Evolutionary conservation across 37 sponge, comb jelly and placozoan genomes (phyloP).

Genomic region (Geodia barretti): DNA sequence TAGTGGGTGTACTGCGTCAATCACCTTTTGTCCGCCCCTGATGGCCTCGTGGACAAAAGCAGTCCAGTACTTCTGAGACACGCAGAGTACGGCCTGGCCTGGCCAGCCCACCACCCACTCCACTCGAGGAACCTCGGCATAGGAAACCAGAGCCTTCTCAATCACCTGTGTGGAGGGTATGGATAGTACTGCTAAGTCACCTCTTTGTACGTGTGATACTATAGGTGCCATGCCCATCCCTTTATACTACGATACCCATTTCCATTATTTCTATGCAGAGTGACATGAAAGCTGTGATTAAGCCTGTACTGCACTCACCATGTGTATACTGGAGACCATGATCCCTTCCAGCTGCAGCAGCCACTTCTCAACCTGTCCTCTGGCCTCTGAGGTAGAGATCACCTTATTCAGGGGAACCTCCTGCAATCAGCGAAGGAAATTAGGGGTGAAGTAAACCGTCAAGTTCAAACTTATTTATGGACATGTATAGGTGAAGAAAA

Average conservation of each 20-base stretch:
- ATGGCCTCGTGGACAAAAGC: slow-evolving; percentile 82
- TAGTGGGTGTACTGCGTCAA: no score
- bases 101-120: slow-evolving; percentile 96
- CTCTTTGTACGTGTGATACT: background rate
- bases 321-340: slow-evolving; percentile 88
- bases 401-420: slow-evolving; percentile 85
- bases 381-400: slow-evolving; percentile 95
- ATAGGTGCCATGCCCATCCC: background rate
- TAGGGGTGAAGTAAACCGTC: background rate
- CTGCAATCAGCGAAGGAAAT: background rate
- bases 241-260: background rate
- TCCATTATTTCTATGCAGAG: background rate
- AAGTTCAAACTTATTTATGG: background rate
- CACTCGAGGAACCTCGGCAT: slow-evolving; percentile 61
- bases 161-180: slow-evolving; percentile 60
- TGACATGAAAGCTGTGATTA: no score
- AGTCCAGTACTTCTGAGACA: slow-evolving; percentile 98
- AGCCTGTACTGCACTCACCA: no score
- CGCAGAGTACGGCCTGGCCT: slow-evolving; percentile 97
- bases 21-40: slow-evolving; percentile 77
- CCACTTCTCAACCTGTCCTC: slow-evolving; percentile 99
- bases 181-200: background rate
- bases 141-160: slow-evolving; percentile 66
- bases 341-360: slow-evolving; percentile 92
- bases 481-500: no score